These are phyloP conservation scores for Nudaria mundana DNA, from an alignment of 2,888 invertebrate genomes.

Conservation along the genomic window DNA sequence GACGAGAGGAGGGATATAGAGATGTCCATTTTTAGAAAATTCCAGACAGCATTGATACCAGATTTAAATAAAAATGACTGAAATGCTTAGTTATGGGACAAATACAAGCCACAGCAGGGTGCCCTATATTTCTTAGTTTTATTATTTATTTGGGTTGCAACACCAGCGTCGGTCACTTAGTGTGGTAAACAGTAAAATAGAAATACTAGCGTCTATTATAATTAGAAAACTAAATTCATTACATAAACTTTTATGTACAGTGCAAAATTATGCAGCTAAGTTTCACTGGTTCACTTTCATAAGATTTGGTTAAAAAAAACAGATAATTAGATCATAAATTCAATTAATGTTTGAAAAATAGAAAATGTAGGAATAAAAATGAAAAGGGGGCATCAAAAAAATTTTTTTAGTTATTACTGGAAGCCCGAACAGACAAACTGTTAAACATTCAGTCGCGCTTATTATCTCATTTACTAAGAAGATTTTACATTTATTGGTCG, in stretches of 20 bases:
- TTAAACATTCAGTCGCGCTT: slow-evolving; percentile 75
- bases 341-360: slow-evolving; percentile 26
- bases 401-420: slow-evolving; percentile 70
- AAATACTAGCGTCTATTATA: slow-evolving; percentile 66
- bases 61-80: too few relatives aligned
- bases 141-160: too few relatives aligned
- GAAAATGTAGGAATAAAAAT: slow-evolving; percentile 23
- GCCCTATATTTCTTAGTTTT: too few relatives aligned
- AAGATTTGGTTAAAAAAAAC: slow-evolving; percentile 35
- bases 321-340: slow-evolving; percentile 19
- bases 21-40: too few relatives aligned
- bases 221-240: slow-evolving; percentile 51
- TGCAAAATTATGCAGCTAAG: slow-evolving; percentile 55
- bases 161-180: too few relatives aligned
- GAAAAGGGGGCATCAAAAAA: slow-evolving; percentile 56
- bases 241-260: slow-evolving; percentile 60
- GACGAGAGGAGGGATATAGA: too few relatives aligned
- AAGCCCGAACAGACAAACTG: slow-evolving; percentile 78
- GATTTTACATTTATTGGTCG: slow-evolving; percentile 80
- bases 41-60: too few relatives aligned
- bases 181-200: too few relatives aligned
- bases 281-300: slow-evolving; percentile 55
- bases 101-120: too few relatives aligned
- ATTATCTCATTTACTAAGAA: slow-evolving; percentile 75
- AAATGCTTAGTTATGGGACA: too few relatives aligned